These are phyloP conservation scores for Scaptomyza reducta DNA, from an alignment of 2,888 invertebrate species.

Conservation along the genomic window DNA sequence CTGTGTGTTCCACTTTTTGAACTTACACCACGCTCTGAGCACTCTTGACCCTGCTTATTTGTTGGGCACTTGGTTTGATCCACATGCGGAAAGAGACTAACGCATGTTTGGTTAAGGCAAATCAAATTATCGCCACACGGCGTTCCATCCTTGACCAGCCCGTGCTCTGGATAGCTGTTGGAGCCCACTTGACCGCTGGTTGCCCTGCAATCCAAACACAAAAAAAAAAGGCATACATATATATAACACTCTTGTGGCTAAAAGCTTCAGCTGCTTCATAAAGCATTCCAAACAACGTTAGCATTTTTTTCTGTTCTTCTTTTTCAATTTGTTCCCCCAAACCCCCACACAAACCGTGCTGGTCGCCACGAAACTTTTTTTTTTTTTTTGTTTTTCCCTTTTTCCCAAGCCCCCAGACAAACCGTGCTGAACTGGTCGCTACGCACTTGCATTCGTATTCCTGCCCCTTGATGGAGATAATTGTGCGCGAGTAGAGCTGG, in stretches of 20 bases:
- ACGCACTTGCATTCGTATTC: slow-evolving; percentile 99
- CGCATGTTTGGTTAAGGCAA: slow-evolving; percentile 97
- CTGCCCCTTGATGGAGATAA: slow-evolving; percentile 93
- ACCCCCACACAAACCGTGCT: too few species aligned
- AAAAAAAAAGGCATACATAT: slow-evolving; percentile 2
- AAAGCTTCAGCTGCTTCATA: neutral
- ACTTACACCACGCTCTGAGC: slow-evolving; percentile 98
- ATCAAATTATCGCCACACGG: slow-evolving; percentile 96
- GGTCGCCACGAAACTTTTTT: too few species aligned
- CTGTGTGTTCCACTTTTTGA: slow-evolving; percentile 33
- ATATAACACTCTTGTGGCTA: slow-evolving; percentile 1
- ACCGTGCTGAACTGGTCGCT: slow-evolving; percentile 6
- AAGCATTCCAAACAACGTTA: neutral
- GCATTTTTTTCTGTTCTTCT: neutral
- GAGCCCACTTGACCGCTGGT: slow-evolving; percentile 89
- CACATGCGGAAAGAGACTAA: slow-evolving; percentile 92
- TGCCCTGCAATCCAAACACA: slow-evolving; percentile 86
- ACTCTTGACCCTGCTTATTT: slow-evolving; percentile 94
- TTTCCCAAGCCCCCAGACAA: neutral
- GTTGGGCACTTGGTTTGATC: slow-evolving; percentile 95
- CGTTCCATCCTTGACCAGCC: slow-evolving; percentile 96
- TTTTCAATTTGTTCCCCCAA: neutral
- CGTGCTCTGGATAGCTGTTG: slow-evolving; percentile 90
- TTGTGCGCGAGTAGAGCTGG: slow-evolving; percentile 93
- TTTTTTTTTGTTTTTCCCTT: neutral